Percentiles rank a stretch among this genome's conserved stretches.
These are phyloP conservation scores for Acanthiza pusilla DNA, from an alignment of 2,797 vertebrate genomes.

Conservation along the genomic window DNA sequence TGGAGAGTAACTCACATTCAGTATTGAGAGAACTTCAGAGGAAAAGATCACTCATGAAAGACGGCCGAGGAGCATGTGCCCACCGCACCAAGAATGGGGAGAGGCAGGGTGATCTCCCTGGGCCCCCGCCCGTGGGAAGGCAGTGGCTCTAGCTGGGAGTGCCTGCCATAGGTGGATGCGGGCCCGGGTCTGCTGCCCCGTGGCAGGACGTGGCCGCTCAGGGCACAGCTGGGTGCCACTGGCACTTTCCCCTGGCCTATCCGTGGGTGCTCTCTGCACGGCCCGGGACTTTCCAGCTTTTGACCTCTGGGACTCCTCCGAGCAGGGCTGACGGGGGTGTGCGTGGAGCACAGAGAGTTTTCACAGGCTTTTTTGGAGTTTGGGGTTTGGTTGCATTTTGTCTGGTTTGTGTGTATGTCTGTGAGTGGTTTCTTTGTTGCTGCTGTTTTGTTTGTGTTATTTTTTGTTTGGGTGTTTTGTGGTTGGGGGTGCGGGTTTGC, in stretches of 20 bases:
- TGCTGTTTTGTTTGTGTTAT: not conserved
- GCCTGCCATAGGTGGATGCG: not conserved
- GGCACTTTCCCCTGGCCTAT: not conserved
- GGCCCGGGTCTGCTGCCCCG: not conserved
- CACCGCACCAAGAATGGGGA: not conserved
- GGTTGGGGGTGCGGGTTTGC: not conserved
- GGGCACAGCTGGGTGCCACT: rapidly evolving
- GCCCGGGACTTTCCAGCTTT: not conserved
- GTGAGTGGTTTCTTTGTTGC: not conserved
- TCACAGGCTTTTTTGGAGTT: too few relatives aligned
- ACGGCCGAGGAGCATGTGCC: not conserved
- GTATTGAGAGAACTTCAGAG: rapidly evolving
- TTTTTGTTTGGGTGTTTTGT: not conserved
- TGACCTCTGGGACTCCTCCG: not conserved
- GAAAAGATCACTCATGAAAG: not conserved
- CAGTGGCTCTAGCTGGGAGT: too few relatives aligned
- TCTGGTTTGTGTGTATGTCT: not conserved
- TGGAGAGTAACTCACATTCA: not conserved
- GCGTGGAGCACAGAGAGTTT: not conserved
- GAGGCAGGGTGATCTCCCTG: too few relatives aligned
- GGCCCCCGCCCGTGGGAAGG: not conserved
- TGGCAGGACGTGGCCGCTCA: not conserved
- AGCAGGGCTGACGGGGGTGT: not conserved
- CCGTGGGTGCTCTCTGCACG: rapidly evolving
- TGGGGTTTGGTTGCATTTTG: not conserved